Base-by-base conservation (phyloP, 2,113 vertebrate species). In the Spheniscus mendiculus region DNA sequence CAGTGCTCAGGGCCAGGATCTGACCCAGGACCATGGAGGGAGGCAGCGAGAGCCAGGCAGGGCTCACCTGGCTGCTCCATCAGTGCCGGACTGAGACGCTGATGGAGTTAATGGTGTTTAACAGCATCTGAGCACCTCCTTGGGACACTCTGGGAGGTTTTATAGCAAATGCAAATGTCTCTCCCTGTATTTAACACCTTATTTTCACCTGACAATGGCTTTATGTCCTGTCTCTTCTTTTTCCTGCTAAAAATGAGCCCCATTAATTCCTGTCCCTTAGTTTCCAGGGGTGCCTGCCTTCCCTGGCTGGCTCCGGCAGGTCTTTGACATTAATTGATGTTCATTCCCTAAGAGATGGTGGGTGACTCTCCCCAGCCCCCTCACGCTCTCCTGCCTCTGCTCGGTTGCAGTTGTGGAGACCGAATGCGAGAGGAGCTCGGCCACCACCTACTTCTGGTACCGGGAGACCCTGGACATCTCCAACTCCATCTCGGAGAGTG, bases 361-460 rank as follows among this genome's bases (percentile, higher is more conserved):
- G 36, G 5, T 29, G 34, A 23, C 30, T 76, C 7, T 71, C 5
- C 63, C 16, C n/a, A 23, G 3, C 32, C 49, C 50, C 40, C 56
- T 79, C 71, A 63, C 0, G 0, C 22, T 71, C 21, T 90, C 52
- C 36, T 82, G 32, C 23, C 66, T 47, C 79, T 86, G 62, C 30
- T 93, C 2, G 30, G 1, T 97, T 97, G 65, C 93, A 99, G 99
- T 99, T 87, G 98, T 99, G 95, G 99, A 98, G 96, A 95, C 99
- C 0, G 99, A 99, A 97, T 99, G 99, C 11, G 99, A 99, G 76
- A 99, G 99, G 98, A 99, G 99, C 97, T 99, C 99, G 0, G 99
- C 99, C 85, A 99, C 99, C 47, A 99, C 99, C 44, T 99, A 99
- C 97, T 99, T 99, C 98, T 99, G 99, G 99, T 99, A 99, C 97